phyloP scores from a whole-genome alignment of 2,888 invertebrate genomes.

The Mythimna loreyi region DNA sequence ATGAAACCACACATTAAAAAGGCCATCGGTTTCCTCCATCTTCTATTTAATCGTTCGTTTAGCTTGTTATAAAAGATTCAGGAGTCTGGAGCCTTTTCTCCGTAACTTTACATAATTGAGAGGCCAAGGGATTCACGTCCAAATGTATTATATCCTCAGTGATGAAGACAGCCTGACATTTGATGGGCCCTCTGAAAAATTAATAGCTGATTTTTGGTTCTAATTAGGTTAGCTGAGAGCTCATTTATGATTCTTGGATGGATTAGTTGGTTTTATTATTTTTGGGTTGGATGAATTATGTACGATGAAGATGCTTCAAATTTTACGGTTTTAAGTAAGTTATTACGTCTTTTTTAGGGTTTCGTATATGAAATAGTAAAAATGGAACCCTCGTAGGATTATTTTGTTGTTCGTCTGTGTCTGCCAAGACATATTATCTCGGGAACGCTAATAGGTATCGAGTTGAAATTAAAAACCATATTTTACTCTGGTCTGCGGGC shows the following conservation, averaged over 20 bases:
- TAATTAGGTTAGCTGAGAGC: conserved; percentile 51
- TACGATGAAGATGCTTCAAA: neutral
- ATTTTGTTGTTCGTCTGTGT: too few species aligned
- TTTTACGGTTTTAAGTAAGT: neutral
- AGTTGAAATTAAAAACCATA: too few species aligned
- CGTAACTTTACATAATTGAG: conserved; percentile 58
- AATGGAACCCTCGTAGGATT: too few species aligned
- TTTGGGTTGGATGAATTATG: conserved; percentile 15
- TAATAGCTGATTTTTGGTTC: conserved; percentile 52
- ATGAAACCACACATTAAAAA: conserved; percentile 27
- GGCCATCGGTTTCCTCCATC: conserved; percentile 17
- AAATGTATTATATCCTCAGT: conserved; percentile 47
- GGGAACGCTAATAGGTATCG: too few species aligned
- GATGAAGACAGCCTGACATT: conserved; percentile 41
- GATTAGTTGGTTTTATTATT: conserved; percentile 20
- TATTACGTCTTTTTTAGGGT: too few species aligned
- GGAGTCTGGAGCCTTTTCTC: conserved; percentile 7
- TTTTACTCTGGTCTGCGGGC: too few species aligned
- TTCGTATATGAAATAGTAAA: too few species aligned
- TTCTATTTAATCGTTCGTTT: conserved; percentile 43
- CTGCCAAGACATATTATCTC: too few species aligned
- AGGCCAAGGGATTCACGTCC: conserved; percentile 54
- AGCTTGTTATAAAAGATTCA: conserved; percentile 59
- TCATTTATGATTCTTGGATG: conserved; percentile 40
- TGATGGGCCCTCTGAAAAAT: conserved; percentile 53